Evolutionary conservation across 2,113 vertebrate species (phyloP), one percentile per base, ranked within the genome.

Genomic region (Calypte anna): DNA sequence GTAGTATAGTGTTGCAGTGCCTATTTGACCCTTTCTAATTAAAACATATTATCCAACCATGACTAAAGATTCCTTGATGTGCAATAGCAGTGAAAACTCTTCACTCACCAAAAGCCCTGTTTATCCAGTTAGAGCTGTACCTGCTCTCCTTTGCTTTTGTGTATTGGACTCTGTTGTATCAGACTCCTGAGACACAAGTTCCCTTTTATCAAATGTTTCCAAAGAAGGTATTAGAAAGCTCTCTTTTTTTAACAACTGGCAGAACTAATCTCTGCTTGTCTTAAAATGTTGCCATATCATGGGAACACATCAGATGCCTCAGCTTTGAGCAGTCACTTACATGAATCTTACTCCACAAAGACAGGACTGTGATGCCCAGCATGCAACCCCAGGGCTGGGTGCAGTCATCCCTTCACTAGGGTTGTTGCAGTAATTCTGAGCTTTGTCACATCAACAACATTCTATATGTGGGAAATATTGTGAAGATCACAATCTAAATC

Each of bases 331-430:
- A 69, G 23, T 58, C 24, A 67, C n/a, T 31, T 69, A 33, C 58
- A 79, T 59, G 3, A 14, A 36, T 48, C 31, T 82, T 72, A 30
- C 17, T 51, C 5, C 27, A 21, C 6, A 4, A 68, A 74, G 28
- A 46, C 7, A 77, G 18, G 43, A 23, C 43, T 91, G 48, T 17
- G 57, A 25, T n/a, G 81, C n/a, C 12, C 31, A 76, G 36, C 36
- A 25, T 1, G 2, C 6, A 79, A 25, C 6, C 38, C 1, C 0
- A 73, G 55, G 27, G 7, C 2, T n/a, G 23, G 28, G 7, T 76
- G 44, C 54, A 64, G 76, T 54, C 72, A 68, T 27, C 28, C 48
- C 51, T 10, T 21, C n/a, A n/a, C 53, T 59, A 5, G 7, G 22
- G 25, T 12, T 67, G 31, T 38, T 40, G 57, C 15, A 55, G 10